phyloP scores from a whole-genome alignment of 2,113 vertebrate genomes.

The Daubentonia madagascariensis region DNA sequence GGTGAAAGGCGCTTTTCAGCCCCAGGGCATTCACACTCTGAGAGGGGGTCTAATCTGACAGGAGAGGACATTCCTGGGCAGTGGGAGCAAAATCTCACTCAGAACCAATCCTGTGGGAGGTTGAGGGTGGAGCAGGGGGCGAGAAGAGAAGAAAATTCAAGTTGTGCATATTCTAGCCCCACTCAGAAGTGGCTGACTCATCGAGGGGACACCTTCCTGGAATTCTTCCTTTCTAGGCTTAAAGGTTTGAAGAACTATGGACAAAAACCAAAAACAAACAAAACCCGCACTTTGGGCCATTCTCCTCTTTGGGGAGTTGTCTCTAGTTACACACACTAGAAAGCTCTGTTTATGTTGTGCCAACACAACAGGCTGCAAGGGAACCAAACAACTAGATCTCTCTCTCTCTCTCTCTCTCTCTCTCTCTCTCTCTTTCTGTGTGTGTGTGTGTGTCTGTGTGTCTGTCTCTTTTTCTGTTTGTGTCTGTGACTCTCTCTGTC shows the following conservation, averaged over 20 bases:
- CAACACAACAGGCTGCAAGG: not conserved
- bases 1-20: not conserved
- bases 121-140: not conserved
- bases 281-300: not conserved
- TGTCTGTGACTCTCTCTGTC: not conserved
- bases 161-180: not conserved
- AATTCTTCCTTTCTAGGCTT: not conserved
- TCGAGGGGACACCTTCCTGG: not conserved
- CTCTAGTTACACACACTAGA: not conserved
- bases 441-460: not conserved
- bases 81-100: not conserved
- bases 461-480: not conserved
- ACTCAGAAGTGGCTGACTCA: not conserved
- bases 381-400: not conserved
- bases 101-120: not conserved
- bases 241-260: not conserved
- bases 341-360: not conserved
- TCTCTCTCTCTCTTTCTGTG: not conserved
- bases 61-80: not conserved
- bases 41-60: not conserved
- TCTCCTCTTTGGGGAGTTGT: not conserved
- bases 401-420: not conserved
- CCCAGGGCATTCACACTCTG: not conserved
- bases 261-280: not conserved
- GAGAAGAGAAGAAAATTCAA: not conserved